Evolutionary conservation across 2,113 vertebrate species (phyloP).

Genomic region (Aythya baeri): DNA sequence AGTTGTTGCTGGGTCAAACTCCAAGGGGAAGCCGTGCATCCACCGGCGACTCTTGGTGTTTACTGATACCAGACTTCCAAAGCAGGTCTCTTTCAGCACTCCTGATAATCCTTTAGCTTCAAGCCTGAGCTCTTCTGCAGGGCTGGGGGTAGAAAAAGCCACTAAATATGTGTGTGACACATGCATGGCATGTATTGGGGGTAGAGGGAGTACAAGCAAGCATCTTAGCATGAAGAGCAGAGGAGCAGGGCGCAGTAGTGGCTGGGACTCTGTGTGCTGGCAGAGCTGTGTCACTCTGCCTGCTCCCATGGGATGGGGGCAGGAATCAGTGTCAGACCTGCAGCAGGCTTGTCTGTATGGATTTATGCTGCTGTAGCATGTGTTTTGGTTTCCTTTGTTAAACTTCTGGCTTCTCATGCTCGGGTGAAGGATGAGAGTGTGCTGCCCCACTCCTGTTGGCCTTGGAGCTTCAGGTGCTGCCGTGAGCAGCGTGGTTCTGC

Average conservation of each 20-base stretch:
- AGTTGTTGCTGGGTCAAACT: not conserved
- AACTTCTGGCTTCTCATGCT: rapidly evolving
- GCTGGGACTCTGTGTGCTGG: not conserved
- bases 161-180: no score
- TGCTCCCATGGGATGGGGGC: rapidly evolving
- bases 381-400: no score
- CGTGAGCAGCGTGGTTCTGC: not conserved
- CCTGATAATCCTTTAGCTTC: not conserved
- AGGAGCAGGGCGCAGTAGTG: not conserved
- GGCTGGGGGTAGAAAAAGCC: not conserved
- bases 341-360: rapidly evolving
- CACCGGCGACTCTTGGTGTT: not conserved
- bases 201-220: not conserved
- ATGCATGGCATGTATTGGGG: no score
- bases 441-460: rapidly evolving
- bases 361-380: not conserved
- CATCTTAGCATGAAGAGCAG: not conserved
- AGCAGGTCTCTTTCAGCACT: not conserved
- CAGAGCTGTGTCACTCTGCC: not conserved
- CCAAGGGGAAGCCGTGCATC: not conserved
- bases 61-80: not conserved
- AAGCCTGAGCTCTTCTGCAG: not conserved
- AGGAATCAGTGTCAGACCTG: no score
- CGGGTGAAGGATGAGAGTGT: not conserved
- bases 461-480: not conserved